Evolutionary conservation across 2,888 invertebrate genomes (phyloP).

Genomic region (Drosophila hamatofila): DNA sequence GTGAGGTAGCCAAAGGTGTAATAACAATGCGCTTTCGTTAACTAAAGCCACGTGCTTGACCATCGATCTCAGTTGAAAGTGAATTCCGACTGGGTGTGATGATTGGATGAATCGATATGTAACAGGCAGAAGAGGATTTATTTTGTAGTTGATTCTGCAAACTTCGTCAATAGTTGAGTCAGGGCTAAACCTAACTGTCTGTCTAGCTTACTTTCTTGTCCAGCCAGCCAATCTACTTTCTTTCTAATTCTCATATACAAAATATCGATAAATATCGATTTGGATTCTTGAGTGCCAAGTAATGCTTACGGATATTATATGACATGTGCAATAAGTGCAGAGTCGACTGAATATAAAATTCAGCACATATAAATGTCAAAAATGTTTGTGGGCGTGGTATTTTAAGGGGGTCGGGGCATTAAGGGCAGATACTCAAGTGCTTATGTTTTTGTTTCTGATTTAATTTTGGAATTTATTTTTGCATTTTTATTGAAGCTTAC

Average conservation of each 20-base stretch:
- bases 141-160: background rate
- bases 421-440: background rate
- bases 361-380: conserved; percentile 19
- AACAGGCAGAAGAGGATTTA: background rate
- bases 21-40: conserved; percentile 33
- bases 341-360: background rate
- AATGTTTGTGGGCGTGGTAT: conserved; percentile 13
- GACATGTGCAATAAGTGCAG: background rate
- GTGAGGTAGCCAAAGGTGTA: background rate
- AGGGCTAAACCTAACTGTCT: too few relatives aligned
- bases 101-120: background rate
- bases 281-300: too few relatives aligned
- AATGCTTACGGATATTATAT: background rate
- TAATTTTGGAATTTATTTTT: conserved; percentile 42
- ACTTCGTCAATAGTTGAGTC: too few relatives aligned
- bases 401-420: background rate
- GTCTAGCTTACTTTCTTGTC: too few relatives aligned
- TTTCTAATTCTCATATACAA: background rate
- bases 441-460: background rate
- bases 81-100: background rate
- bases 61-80: conserved; percentile 3
- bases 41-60: conserved; percentile 26
- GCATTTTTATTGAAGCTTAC: conserved; percentile 51
- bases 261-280: conserved; percentile 1
- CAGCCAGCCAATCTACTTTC: too few relatives aligned